Base-by-base conservation (phyloP, 2,113 vertebrate genomes). In the Theristicus caerulescens region DNA sequence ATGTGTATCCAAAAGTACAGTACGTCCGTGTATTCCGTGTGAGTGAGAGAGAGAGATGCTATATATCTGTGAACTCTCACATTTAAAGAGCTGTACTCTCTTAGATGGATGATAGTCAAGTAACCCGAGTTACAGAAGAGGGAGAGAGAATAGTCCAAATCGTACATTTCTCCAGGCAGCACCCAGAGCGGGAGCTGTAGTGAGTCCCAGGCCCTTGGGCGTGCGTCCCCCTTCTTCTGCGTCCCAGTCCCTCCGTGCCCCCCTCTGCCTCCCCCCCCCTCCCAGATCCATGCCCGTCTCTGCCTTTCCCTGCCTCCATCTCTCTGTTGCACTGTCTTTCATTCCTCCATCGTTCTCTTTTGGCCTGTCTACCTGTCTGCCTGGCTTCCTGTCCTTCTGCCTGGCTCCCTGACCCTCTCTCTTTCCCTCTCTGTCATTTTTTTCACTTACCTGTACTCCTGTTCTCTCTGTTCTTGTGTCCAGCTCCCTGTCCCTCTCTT, bases 21-120 rank as follows among this genome's bases (percentile, higher is more conserved):
- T 7, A 13, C 6, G 5, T 10, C 19, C 6, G 0, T 1, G 8
- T 9, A 4, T 18, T 1, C 20, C 19, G 32, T 22, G 32, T 5
- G 27, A 4, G 22, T 5, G 24, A 7, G 27, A 10, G 71, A 16
- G 70, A 7, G 36, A 29, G 15, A 32, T 5, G 15, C 25, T 29
- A 4, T 2, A 14, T 29, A 5, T 29, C 7, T n/a, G 3, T 7
- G 34, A 77, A 13, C 34, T 26, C 15, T 61, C 2, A 0, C 5
- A 0, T 22, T 59, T 36, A 13, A 36, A 24, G 42, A 47, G 18
- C 10, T 14, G 13, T 22, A 1, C 25, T 36, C 34, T 17, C 24
- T 20, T 26, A 20, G 44, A 17, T 4, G 8, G 11, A 29, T 16
- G 42, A 24, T 8, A 3, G 34, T 31, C 5, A 3, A 7, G 10